Base-by-base conservation (phyloP, 2,797 vertebrate species). In the Tolypeutes matacus region DNA sequence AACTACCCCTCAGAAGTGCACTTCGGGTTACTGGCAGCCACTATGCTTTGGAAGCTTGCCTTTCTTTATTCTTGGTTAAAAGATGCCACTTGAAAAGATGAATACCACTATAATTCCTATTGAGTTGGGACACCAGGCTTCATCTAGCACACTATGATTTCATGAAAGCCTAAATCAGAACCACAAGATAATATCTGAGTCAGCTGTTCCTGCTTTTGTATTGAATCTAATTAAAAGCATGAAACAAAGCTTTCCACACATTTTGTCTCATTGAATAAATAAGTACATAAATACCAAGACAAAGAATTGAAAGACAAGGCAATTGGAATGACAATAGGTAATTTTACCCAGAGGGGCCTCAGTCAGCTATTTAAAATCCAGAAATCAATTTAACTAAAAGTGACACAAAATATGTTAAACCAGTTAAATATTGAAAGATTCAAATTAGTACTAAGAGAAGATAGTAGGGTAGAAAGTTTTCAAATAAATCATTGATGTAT, bases 111-210 rank as follows among this genome's bases (percentile, higher is more conserved):
- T 85, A 95, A 96, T 95, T 97, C 95, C 89, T 89, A 86, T 91
- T 85, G 86, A 91, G 88, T 75, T 90, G 76, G 80, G 70, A 96
- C 82, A 93, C 76, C 69, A 83, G 75, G 77, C 83, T 95, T 93
- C 83, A 94, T 96, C 88, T 53, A 75, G 34, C 69, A 85, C 86
- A 78, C 75, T 95, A 62, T 87, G 95, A 91, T 95, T 97, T 96
- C 80, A 73, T 91, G 86, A 95, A 95, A 96, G 95, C 46, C 70
- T 87, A 96, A 95, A 96, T 97, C 93, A 86, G 76, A 67, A 67
- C 72, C 75, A 86, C 29, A 73, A 78, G 87, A 96, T 90, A 95
- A 89, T 78, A 51, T 95, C 92, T 96, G 92, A 96, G 70, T 96
- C 94, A 96, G 85, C 85, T 93, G 34, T 95, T 94, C 25, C 76